Evolutionary conservation across 1,140 invertebrate species (phyloP).

Genomic region (Drosophila parvula): DNA sequence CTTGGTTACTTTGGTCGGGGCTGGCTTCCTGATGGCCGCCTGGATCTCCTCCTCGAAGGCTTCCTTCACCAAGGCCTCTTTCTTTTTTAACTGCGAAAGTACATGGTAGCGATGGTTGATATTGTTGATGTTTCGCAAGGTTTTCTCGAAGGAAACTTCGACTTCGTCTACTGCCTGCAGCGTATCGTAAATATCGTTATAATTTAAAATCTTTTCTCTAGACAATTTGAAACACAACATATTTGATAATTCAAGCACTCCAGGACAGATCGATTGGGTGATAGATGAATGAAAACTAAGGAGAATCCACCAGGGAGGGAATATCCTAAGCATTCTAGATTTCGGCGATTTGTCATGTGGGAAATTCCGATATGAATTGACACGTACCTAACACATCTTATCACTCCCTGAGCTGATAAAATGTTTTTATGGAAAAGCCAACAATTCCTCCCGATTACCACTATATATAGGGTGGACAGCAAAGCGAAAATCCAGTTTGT

Average conservation of each 20-base stretch:
- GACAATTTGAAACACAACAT: slow-evolving; percentile 38
- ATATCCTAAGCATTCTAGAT: background rate
- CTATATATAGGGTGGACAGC: slow-evolving; percentile 20
- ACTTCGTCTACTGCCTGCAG: slow-evolving; percentile 47
- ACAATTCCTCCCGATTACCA: background rate
- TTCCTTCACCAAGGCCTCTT: background rate
- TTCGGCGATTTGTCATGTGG: slow-evolving; percentile 20
- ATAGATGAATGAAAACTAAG: background rate
- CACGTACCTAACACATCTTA: slow-evolving; percentile 9
- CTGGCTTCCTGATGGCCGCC: slow-evolving; percentile 44
- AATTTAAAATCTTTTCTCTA: slow-evolving; percentile 43
- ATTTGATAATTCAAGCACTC: background rate
- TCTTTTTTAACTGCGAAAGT: slow-evolving; percentile 22
- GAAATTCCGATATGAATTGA: slow-evolving; percentile 40
- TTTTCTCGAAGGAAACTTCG: slow-evolving; percentile 39
- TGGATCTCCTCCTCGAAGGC: slow-evolving; percentile 55
- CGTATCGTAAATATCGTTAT: slow-evolving; percentile 29
- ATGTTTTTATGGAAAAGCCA: slow-evolving; percentile 16
- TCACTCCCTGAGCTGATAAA: slow-evolving; percentile 20
- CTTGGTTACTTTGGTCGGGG: slow-evolving; percentile 4
- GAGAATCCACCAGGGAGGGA: background rate
- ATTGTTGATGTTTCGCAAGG: slow-evolving; percentile 35
- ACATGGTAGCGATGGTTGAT: slow-evolving; percentile 46
- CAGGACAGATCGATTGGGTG: background rate
- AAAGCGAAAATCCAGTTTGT: slow-evolving; percentile 17